Evolutionary conservation across 2,113 vertebrate species (phyloP).

Genomic region (Brachyistius frenatus): DNA sequence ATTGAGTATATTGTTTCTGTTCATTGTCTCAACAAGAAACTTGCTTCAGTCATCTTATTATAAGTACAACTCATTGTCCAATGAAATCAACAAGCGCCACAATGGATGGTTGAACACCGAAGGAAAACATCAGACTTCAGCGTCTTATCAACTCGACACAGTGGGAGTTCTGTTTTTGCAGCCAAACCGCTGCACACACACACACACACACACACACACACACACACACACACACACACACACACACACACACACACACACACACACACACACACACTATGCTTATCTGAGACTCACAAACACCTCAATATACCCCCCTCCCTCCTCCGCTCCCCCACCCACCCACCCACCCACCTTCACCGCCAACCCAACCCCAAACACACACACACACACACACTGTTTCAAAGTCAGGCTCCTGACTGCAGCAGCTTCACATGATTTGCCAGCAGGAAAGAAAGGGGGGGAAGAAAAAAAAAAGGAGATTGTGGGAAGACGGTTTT

Average conservation of each 20-base stretch:
- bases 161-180: constrained; percentile 47
- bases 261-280: background rate
- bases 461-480: constrained; percentile 4
- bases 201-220: too few relatives aligned
- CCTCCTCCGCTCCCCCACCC: background rate
- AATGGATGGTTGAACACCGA: background rate
- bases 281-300: constrained; percentile 67
- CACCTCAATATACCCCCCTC: constrained; percentile 26
- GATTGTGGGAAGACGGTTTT: constrained; percentile 26
- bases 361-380: background rate
- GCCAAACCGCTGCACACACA: constrained; percentile 49
- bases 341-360: constrained; percentile 15
- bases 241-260: too few relatives aligned
- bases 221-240: too few relatives aligned
- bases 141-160: constrained; percentile 56
- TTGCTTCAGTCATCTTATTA: background rate
- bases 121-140: constrained; percentile 23
- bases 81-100: constrained; percentile 35
- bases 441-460: constrained; percentile 32
- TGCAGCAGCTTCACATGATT: constrained; percentile 40
- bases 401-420: constrained; percentile 61
- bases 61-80: constrained; percentile 20
- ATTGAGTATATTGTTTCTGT: constrained; percentile 10
- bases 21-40: constrained; percentile 21
- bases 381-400: constrained; percentile 28